Evolutionary conservation across 2,888 invertebrate genomes (phyloP), one percentile per base, ranked within the genome.

Genomic region (Apodemia mormo): DNA sequence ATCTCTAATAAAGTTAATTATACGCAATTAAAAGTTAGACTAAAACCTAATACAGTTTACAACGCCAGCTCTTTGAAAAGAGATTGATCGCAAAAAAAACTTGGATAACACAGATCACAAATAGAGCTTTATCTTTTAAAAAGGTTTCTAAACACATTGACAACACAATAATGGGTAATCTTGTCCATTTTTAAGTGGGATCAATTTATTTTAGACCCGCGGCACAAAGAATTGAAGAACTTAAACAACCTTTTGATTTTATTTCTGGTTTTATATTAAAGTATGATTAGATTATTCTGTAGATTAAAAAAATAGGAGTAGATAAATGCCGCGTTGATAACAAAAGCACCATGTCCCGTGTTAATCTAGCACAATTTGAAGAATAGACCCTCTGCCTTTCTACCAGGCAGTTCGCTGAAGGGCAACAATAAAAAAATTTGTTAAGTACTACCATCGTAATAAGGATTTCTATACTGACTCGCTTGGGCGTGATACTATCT

Each of bases 121-220:
- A 61, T 61, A 12, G 33, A 14, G 9, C 49, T 52, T 61, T 61
- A 74, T 71, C 70, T 68, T 66, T 73, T 76, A 76, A 76, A 77
- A 76, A 76, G 68, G 29, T 72, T 76, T 71, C 68, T 73, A 76
- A 78, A 77, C 74, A 78, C 69, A 52, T 71, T 73, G 8, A 66
- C 22, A 52, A 58, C 67, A 33, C 9, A 29, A 37, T 37, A 37
- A 64, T 64, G 61, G 61, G 12, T 64, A 14, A 37, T 37, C 61
- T 64, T 33, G 61, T 14, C 30, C 14, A 64, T 61, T 33, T 33
- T 64, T 33, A 64, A 12, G 10, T 12, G 45, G 12, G 12, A 45
- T 56, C 7, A 30, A 30, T 58, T 58, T 58, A 30, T 58, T 8
- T 9, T 4, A 29, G 8, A 12, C 2, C 45, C 12, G 45, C 45